Evolutionary conservation across 2,888 invertebrate species (phyloP).

Genomic region (Alsophila aescularia): DNA sequence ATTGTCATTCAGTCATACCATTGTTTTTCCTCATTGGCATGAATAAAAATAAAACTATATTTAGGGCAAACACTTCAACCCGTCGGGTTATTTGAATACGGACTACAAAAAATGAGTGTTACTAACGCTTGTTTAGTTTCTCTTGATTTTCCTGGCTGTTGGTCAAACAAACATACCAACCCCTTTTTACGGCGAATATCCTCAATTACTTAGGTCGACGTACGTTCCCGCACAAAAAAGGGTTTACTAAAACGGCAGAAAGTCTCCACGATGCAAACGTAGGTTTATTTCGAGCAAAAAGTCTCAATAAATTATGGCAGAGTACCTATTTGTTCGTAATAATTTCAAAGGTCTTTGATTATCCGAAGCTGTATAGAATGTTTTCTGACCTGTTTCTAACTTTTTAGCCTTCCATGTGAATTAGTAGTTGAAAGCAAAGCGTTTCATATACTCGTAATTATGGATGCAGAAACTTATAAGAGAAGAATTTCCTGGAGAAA

Average conservation of each 20-base stretch:
- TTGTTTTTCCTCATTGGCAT: conserved; percentile 16
- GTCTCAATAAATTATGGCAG: conserved; percentile 21
- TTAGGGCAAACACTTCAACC: conserved; percentile 27
- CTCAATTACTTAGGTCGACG: conserved; percentile 38
- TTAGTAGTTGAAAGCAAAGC: too few relatives aligned
- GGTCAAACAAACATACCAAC: conserved; percentile 36
- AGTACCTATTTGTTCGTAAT: not conserved
- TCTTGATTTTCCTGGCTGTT: conserved; percentile 23
- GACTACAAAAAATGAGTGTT: conserved; percentile 36
- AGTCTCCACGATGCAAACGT: conserved; percentile 25
- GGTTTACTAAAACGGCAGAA: conserved; percentile 33
- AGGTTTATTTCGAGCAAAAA: conserved; percentile 20
- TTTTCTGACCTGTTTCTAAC: too few relatives aligned
- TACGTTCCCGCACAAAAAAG: conserved; percentile 35
- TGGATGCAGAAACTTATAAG: too few relatives aligned
- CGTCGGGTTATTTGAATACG: conserved; percentile 27
- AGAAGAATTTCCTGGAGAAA: too few relatives aligned
- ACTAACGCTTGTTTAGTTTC: conserved; percentile 27
- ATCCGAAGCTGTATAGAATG: too few relatives aligned
- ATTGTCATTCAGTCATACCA: not conserved
- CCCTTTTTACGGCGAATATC: conserved; percentile 40
- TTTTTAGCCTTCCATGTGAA: too few relatives aligned
- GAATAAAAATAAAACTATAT: conserved; percentile 29
- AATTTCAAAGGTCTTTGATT: not conserved
- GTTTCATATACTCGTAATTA: too few relatives aligned